Conservation (phyloP, 1,140 invertebrate species). For the Venturia canescens region DNA sequence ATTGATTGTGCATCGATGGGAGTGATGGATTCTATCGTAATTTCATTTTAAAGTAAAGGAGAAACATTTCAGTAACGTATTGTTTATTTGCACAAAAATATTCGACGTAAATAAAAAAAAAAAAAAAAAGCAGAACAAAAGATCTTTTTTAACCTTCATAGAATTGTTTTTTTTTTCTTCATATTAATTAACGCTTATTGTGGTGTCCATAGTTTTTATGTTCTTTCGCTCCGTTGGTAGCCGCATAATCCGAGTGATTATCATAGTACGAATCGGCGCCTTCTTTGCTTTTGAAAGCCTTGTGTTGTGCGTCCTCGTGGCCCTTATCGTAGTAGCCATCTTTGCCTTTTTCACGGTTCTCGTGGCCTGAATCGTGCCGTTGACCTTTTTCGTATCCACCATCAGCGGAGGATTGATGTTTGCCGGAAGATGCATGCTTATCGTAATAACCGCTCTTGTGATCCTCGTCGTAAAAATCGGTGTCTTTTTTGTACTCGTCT, state of each 20-base stretch:
- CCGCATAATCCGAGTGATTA: slow-evolving; percentile 71
- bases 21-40: no score
- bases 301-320: slow-evolving; percentile 68
- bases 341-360: slow-evolving; percentile 72
- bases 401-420: slow-evolving; percentile 73
- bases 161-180: neutral
- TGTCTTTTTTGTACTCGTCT: slow-evolving; percentile 86
- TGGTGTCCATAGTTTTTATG: slow-evolving; percentile 73
- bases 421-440: slow-evolving; percentile 76
- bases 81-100: slow-evolving; percentile 26
- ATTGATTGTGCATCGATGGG: no score
- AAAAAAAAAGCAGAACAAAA: neutral
- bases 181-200: slow-evolving; percentile 48
- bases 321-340: slow-evolving; percentile 75
- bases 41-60: neutral
- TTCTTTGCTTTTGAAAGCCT: slow-evolving; percentile 72
- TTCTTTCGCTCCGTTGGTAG: slow-evolving; percentile 66
- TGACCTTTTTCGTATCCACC: slow-evolving; percentile 76
- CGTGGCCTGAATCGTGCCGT: slow-evolving; percentile 74
- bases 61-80: slow-evolving; percentile 53
- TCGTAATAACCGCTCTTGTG: slow-evolving; percentile 81
- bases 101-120: neutral
- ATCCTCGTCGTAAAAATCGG: slow-evolving; percentile 84
- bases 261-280: slow-evolving; percentile 69
- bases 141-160: no score